Base-by-base conservation (phyloP, 2,113 vertebrate species). In the Trematocara nigrifrons region DNA sequence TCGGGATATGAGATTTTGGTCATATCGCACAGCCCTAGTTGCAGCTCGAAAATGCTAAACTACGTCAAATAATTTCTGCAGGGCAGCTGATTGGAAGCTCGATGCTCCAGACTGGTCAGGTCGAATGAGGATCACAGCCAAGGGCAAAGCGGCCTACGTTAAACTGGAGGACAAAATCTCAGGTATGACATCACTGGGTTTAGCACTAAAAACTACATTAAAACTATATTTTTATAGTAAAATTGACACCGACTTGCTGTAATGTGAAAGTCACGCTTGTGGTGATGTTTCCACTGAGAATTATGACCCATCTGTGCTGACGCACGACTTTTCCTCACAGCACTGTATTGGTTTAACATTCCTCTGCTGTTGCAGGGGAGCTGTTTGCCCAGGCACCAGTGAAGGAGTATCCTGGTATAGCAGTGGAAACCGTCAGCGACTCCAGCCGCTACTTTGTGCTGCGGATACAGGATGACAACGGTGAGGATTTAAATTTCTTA, bases 1-100 rank as follows among this genome's bases (percentile, higher is more conserved):
- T 26, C 26, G 26, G 26, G 26, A 26, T 26, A 26, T 26, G 26
- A 26, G 26, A 26, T 26, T 26, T 26, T 26, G 26, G 26, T 26
- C 26, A 26, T 26, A 26, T 26, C 26, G 1, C 26, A 26, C 26
- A 26, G 26, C 26, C 26, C 26, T 26, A 26, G 3, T 26, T 26
- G 26, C 26, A 26, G 26, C 26, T 57, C 26, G 12, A 26, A 80
- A 57, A 53, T 8, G n/a, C 51, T 20, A 13, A 13, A 7, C 6
- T 38, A 10, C 7, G 5, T 59, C 10, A 79, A 45, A 56, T 42
- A 1, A 22, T 83, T 11, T 82, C 11, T 45, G 31, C 91, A 99
- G 98, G 95, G 98, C 98, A 2, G 98, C 98, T 47, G 98, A 99
- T 94, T 99, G 98, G 98, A 99, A 99, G 92, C 95, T 99, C 89